Evolutionary conservation across 2,888 invertebrate species (phyloP).

Genomic region (Gymnosoma rotundatum): DNA sequence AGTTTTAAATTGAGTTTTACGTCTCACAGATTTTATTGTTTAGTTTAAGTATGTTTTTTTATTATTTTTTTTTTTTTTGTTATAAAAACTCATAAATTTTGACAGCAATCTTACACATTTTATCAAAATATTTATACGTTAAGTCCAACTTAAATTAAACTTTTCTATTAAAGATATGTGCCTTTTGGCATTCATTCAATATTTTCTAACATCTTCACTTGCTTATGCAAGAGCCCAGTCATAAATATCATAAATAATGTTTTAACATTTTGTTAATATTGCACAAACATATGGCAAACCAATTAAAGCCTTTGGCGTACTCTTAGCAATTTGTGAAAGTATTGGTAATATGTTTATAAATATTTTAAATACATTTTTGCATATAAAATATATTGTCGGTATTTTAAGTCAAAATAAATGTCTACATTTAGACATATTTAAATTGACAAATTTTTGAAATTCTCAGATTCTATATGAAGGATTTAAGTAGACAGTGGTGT

Average conservation of each 20-base stretch:
- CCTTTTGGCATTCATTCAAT: slow-evolving; percentile 13
- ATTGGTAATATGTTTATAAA: neutral
- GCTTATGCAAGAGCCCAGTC: neutral
- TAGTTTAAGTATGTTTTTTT: too few species aligned
- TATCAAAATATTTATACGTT: slow-evolving; percentile 13
- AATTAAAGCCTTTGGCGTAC: slow-evolving; percentile 50
- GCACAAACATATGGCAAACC: slow-evolving; percentile 39
- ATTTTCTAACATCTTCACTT: slow-evolving; percentile 10
- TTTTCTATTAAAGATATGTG: slow-evolving; percentile 26
- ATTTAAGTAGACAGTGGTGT: too few species aligned
- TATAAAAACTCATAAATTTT: neutral
- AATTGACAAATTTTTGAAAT: too few species aligned
- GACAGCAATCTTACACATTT: neutral
- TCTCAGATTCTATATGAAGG: too few species aligned
- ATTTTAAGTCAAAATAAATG: neutral
- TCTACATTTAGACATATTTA: neutral
- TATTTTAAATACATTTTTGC: slow-evolving; percentile 2
- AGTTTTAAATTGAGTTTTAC: neutral
- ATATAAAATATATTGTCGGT: neutral
- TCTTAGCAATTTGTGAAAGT: neutral
- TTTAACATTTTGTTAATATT: slow-evolving; percentile 47
- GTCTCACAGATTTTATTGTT: neutral
- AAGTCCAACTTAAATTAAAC: slow-evolving; percentile 10
- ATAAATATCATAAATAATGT: slow-evolving; percentile 9
- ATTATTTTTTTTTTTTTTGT: neutral